Conservation (phyloP, 2,797 vertebrate genomes). For the Pelobates cultripes region DNA sequence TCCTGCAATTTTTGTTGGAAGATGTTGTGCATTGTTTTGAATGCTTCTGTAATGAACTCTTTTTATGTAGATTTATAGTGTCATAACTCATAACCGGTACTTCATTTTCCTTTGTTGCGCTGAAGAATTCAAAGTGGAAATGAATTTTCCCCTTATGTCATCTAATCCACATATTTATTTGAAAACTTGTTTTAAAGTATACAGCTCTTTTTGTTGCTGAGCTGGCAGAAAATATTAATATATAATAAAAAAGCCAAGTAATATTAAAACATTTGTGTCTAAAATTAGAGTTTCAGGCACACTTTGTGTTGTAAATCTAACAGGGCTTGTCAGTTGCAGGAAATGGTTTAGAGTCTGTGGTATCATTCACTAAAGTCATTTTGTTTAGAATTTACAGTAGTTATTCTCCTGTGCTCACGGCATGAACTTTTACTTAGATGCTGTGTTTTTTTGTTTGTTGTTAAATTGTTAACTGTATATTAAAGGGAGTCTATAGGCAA, state of each 20-base stretch:
- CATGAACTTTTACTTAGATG: too few species aligned
- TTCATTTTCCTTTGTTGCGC: conserved; percentile 4
- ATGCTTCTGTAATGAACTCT: conserved; percentile 35
- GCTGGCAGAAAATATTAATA: conserved; percentile 32
- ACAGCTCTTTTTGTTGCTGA: conserved; percentile 37
- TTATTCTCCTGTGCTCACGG: background rate
- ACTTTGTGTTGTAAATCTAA: conserved; percentile 34
- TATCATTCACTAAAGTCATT: conserved; percentile 25
- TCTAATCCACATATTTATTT: conserved; percentile 28
- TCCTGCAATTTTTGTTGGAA: conserved; percentile 22
- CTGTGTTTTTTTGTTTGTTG: too few species aligned
- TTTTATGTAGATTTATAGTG: conserved; percentile 24
- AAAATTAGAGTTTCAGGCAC: conserved; percentile 33
- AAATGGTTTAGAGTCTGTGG: conserved; percentile 32
- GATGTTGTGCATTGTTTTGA: background rate
- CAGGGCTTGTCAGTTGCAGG: conserved; percentile 12
- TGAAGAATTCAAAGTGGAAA: conserved; percentile 26
- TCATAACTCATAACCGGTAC: conserved; percentile 12
- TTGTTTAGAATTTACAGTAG: conserved; percentile 7
- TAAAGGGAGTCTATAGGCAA: too few species aligned
- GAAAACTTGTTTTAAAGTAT: conserved; percentile 18
- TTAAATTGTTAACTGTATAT: too few species aligned
- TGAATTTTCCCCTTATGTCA: conserved; percentile 5
- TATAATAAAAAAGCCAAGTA: conserved; percentile 35
- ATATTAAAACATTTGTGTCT: conserved; percentile 27